These are phyloP conservation scores for Hydractinia symbiolongicarpus DNA, from an alignment of 30 jellyfish, hydroid and myxozoan genomes.

Conservation along the genomic window DNA sequence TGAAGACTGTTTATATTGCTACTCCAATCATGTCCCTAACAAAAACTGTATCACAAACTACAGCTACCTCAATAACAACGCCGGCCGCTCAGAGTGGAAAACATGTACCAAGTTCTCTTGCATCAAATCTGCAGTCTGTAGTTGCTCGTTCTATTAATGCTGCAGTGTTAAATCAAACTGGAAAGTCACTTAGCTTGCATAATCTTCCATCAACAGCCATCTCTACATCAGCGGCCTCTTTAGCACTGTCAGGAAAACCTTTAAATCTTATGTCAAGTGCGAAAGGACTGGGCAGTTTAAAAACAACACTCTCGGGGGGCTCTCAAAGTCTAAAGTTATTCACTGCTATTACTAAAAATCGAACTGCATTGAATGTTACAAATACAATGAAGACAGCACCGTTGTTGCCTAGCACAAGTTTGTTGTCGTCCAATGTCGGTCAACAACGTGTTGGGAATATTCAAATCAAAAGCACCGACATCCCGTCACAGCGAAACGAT, in stretches of 20 bases:
- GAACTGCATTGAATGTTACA: conserved; percentile 9
- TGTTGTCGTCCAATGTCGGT: conserved; percentile 7
- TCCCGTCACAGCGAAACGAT: not conserved
- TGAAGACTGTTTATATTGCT: conserved; percentile 94
- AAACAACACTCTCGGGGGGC: conserved; percentile 30
- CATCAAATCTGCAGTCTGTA: conserved; percentile 35
- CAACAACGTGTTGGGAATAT: conserved; percentile 14
- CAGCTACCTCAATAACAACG: conserved; percentile 41
- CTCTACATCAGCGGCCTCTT: not conserved
- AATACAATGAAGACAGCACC: conserved; percentile 17
- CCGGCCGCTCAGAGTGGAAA: conserved; percentile 36
- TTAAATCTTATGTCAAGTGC: conserved; percentile 2
- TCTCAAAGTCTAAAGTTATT: conserved; percentile 40
- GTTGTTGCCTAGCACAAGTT: conserved; percentile 21
- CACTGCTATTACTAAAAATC: conserved; percentile 34
- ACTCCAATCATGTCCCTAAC: conserved; percentile 97
- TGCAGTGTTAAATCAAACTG: conserved; percentile 13
- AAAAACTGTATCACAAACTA: conserved; percentile 52
- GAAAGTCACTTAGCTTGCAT: not conserved
- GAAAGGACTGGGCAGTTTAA: conserved; percentile 39
- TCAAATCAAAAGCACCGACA: conserved; percentile 18
- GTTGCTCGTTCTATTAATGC: conserved; percentile 39
- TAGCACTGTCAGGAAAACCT: conserved; percentile 1
- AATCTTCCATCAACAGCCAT: conserved; percentile 16
- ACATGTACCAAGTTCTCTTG: conserved; percentile 38